A percentile compares a stretch with the other conserved stretches of the same genome.
phyloP scores from a whole-genome alignment of 2,113 vertebrate species.

The Coreoperca whiteheadi region DNA sequence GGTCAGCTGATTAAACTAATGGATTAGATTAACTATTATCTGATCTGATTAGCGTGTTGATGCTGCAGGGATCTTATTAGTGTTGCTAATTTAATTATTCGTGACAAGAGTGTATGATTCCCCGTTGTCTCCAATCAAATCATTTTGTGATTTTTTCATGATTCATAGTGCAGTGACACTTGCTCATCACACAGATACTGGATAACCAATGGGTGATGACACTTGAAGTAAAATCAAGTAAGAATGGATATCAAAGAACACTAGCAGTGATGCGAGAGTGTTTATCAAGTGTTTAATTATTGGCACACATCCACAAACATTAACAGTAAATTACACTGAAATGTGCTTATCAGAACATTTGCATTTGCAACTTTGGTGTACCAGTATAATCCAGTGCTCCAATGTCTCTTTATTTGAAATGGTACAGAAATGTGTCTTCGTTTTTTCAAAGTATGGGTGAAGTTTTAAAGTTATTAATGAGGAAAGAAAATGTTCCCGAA shows the following conservation, averaged over 20 bases:
- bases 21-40: conserved; percentile 40
- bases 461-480: conserved; percentile 20
- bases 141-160: neutral
- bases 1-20: conserved; percentile 40
- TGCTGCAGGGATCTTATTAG: conserved; percentile 19
- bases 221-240: neutral
- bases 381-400: neutral
- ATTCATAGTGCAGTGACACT: neutral
- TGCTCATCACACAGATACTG: neutral
- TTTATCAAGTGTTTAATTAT: neutral
- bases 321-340: neutral
- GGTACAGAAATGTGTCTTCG: neutral
- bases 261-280: neutral
- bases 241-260: neutral
- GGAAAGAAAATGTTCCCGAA: conserved; percentile 13
- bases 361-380: neutral
- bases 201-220: neutral
- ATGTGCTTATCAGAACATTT: neutral
- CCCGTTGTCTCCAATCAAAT: neutral
- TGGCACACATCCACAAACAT: neutral
- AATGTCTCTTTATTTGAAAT: conserved; percentile 3
- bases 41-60: conserved; percentile 29
- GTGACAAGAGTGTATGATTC: neutral
- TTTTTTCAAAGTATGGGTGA: neutral
- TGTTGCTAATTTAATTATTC: conserved; percentile 31